Percentiles rank a stretch among this genome's conserved stretches.
Conservation (phyloP, 1,140 invertebrate species). For the Hycleus cichorii region DNA sequence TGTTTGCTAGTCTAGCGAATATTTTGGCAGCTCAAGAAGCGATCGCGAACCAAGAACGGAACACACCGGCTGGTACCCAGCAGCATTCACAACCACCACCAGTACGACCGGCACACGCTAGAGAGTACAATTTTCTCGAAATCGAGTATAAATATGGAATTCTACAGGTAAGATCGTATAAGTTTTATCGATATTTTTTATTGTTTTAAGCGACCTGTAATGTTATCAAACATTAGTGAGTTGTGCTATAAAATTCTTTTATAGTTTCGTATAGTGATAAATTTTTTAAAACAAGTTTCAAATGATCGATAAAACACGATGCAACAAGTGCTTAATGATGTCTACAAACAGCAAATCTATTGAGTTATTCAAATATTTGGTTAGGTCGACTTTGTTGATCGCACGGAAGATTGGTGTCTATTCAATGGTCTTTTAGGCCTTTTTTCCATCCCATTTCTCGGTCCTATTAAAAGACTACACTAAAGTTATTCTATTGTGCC, state of each 20-base stretch:
- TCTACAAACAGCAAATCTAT: conserved; percentile 8
- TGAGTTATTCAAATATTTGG: conserved; percentile 11
- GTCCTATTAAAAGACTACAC: too few species aligned
- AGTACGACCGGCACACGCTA: conserved; percentile 52
- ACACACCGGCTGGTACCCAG: conserved; percentile 39
- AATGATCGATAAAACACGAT: conserved; percentile 9
- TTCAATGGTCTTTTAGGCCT: too few species aligned
- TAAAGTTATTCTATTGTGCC: too few species aligned
- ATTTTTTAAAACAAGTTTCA: not conserved
- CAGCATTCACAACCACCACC: conserved; percentile 36
- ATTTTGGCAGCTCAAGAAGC: conserved; percentile 62
- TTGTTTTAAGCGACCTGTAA: too few species aligned
- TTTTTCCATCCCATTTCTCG: too few species aligned
- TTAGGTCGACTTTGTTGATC: conserved; percentile 8
- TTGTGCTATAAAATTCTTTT: too few species aligned
- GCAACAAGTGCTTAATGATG: conserved; percentile 18
- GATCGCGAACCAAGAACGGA: conserved; percentile 38
- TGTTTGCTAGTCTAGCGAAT: conserved; percentile 81
- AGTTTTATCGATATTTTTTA: not conserved
- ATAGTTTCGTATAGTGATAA: not conserved
- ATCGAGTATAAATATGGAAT: conserved; percentile 91
- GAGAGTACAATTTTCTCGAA: conserved; percentile 80
- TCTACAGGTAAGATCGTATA: conserved; percentile 61
- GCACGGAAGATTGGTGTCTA: not conserved
- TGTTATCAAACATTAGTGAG: too few species aligned